Evolutionary conservation across 92 coral and sea anemone genomes (phyloP).

Genomic region (Muricea muricata): DNA sequence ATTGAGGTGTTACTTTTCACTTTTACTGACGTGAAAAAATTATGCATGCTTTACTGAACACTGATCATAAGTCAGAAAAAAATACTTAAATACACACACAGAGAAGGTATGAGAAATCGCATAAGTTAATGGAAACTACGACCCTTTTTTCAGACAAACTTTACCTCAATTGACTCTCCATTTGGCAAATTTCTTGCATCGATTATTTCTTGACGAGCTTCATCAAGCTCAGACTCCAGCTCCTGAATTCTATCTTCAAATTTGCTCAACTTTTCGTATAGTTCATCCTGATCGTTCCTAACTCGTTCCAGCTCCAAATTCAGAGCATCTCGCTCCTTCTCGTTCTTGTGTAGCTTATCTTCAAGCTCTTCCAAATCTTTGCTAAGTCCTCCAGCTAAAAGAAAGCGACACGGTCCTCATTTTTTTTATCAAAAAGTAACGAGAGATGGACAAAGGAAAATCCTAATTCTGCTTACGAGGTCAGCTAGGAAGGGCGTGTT

Average conservation of each 20-base stretch:
- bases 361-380: constrained; percentile 91
- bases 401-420: too few species aligned
- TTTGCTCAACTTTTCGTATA: constrained; percentile 78
- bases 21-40: too few species aligned
- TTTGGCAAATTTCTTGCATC: constrained; percentile 29
- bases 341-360: constrained; percentile 76
- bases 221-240: constrained; percentile 37
- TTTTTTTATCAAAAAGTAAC: too few species aligned
- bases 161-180: constrained; percentile 83
- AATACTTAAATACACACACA: too few species aligned
- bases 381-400: constrained; percentile 77
- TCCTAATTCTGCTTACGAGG: too few species aligned
- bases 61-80: too few species aligned
- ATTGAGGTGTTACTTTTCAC: too few species aligned
- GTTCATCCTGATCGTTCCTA: constrained; percentile 76
- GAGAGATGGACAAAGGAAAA: too few species aligned
- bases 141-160: too few species aligned
- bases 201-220: constrained; percentile 40
- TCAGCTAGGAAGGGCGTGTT: not conserved
- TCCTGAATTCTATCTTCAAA: constrained; percentile 68
- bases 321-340: constrained; percentile 79
- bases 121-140: too few species aligned
- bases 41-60: too few species aligned
- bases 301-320: constrained; percentile 82
- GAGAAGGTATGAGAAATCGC: too few species aligned